phyloP scores from a whole-genome alignment of 2,113 vertebrate genomes.

The Callipepla californica region DNA sequence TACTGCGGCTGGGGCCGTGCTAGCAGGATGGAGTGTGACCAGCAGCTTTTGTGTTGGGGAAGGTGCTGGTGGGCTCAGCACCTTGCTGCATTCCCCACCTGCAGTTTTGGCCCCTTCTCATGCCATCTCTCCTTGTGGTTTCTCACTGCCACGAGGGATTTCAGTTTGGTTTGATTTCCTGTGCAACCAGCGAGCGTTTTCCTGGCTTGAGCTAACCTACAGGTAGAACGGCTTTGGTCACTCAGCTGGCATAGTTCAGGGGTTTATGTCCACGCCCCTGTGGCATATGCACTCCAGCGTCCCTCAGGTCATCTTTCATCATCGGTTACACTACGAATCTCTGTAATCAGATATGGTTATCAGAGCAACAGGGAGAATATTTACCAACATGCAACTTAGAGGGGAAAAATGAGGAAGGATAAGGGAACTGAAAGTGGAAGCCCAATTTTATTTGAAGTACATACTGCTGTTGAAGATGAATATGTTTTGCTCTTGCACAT shows the following conservation, averaged over 20 bases:
- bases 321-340: background rate
- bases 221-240: constrained; percentile 28
- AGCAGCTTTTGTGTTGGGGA: background rate
- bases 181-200: background rate
- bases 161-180: background rate
- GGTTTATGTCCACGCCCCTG: constrained; percentile 49
- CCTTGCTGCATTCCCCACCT: rapidly evolving
- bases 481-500: background rate
- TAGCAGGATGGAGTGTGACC: rapidly evolving
- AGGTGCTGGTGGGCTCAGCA: background rate
- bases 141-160: background rate
- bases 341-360: background rate
- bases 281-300: background rate
- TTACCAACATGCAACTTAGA: constrained; percentile 27
- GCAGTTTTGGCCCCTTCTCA: background rate
- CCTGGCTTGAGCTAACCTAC: constrained; percentile 49
- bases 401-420: background rate
- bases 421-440: background rate
- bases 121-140: background rate
- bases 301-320: constrained; percentile 38
- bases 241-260: constrained; percentile 14
- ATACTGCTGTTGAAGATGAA: background rate
- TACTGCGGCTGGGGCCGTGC: rapidly evolving
- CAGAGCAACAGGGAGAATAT: constrained; percentile 33
- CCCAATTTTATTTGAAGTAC: background rate